These are phyloP conservation scores for Vollenhovia emeryi DNA, from an alignment of 1,140 invertebrate genomes.

Conservation along the genomic window DNA sequence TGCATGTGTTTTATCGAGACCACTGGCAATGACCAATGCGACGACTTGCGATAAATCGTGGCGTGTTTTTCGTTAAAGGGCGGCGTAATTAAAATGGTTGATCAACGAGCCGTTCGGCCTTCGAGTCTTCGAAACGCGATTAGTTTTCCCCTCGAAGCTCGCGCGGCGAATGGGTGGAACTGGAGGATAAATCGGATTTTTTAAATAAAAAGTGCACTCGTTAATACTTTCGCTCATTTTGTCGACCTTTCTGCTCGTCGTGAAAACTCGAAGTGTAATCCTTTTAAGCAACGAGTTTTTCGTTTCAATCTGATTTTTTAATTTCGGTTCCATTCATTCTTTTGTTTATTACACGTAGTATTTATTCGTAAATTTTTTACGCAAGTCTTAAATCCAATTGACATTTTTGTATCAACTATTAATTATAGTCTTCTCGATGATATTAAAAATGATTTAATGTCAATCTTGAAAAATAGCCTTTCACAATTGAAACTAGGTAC, in stretches of 20 bases:
- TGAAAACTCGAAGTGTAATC: not conserved
- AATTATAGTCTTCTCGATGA: not conserved
- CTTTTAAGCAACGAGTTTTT: not conserved
- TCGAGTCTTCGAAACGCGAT: not conserved
- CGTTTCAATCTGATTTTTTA: not conserved
- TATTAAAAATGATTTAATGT: not conserved
- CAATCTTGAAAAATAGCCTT: not conserved
- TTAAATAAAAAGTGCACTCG: not conserved
- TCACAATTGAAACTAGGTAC: constrained; percentile 10
- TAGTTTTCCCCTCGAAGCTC: not conserved
- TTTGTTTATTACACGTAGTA: not conserved
- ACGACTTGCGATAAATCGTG: constrained; percentile 59
- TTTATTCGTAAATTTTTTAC: constrained; percentile 11
- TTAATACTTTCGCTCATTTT: not conserved
- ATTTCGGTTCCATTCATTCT: not conserved
- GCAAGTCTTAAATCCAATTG: not conserved
- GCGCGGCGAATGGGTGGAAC: not conserved
- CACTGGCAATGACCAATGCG: constrained; percentile 55
- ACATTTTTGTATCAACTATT: not conserved
- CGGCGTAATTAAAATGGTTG: not conserved
- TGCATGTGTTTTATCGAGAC: constrained; percentile 60
- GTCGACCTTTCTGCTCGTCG: not conserved
- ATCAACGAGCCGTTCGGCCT: not conserved
- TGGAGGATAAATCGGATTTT: not conserved
- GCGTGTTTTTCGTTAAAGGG: not conserved